Evolutionary conservation across 2,113 vertebrate genomes (phyloP).

Genomic region (Sceloporus tristichus): DNA sequence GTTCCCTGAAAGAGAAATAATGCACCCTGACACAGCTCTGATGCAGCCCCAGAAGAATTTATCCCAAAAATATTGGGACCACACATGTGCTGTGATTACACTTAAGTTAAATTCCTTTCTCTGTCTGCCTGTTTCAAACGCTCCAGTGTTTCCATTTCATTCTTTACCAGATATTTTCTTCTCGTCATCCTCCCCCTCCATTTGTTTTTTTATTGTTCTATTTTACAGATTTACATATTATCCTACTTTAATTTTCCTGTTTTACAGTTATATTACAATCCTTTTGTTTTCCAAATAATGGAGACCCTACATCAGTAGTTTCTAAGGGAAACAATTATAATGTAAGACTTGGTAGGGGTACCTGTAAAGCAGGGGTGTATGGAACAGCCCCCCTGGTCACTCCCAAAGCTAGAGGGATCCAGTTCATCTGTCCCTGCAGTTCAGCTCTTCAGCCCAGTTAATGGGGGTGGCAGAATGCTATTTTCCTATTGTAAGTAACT

Average conservation of each 20-base stretch:
- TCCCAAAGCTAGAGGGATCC: too few species aligned
- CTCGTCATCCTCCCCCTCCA: not conserved
- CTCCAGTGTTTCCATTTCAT: constrained; percentile 53
- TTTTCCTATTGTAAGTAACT: not conserved
- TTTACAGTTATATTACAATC: constrained; percentile 5
- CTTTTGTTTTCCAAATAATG: not conserved
- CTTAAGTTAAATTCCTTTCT: constrained; percentile 64
- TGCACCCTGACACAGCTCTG: constrained; percentile 52
- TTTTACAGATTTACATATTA: constrained; percentile 12
- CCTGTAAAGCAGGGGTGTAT: not conserved
- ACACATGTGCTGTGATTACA: constrained; percentile 56
- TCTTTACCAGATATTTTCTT: constrained; percentile 43
- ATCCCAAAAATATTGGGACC: constrained; percentile 57
- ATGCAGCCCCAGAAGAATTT: constrained; percentile 57
- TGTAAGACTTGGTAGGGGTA: not conserved
- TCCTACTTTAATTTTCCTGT: not conserved
- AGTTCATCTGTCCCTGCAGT: too few species aligned
- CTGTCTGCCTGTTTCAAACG: constrained; percentile 65
- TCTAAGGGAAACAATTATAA: not conserved
- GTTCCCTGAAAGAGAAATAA: constrained; percentile 51
- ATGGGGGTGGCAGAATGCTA: too few species aligned
- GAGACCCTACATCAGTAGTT: constrained; percentile 3
- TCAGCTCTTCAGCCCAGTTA: too few species aligned
- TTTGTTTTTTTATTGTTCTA: constrained; percentile 31
- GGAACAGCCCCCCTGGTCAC: too few species aligned